Conservation (phyloP, 1,140 invertebrate species). For the Neotoxoptera formosana region DNA sequence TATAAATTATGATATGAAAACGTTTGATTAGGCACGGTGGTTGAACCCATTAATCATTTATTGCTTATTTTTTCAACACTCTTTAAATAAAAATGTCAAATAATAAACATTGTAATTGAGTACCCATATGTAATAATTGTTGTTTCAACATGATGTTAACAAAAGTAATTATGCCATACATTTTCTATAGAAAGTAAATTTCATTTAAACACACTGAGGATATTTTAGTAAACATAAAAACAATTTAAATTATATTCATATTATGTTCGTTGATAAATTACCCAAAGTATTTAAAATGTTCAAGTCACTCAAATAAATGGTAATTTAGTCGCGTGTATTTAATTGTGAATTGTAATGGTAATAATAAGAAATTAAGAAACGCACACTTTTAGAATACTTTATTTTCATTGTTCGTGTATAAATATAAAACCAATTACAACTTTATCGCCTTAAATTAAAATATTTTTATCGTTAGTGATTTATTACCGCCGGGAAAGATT, state of each 20-base stretch:
- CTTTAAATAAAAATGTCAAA: background rate
- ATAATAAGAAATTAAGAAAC: background rate
- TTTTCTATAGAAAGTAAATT: background rate
- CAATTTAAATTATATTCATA: background rate
- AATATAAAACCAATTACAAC: background rate
- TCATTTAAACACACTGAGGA: background rate
- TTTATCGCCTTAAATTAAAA: background rate
- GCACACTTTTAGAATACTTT: background rate
- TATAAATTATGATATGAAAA: conserved; percentile 14
- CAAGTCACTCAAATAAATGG: background rate
- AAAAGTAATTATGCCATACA: background rate
- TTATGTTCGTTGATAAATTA: background rate
- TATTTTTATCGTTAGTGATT: too few species aligned
- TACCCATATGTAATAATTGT: background rate
- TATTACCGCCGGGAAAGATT: too few species aligned
- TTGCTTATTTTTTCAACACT: background rate
- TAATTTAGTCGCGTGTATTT: background rate
- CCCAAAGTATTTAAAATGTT: background rate
- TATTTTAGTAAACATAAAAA: background rate
- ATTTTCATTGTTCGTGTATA: background rate
- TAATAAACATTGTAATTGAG: background rate
- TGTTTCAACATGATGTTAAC: background rate
- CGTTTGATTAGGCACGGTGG: background rate
- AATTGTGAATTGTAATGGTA: background rate
- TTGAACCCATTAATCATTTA: background rate